These are phyloP conservation scores for Syngnathoides biaculeatus DNA, from an alignment of 2,113 vertebrate genomes.

Conservation along the genomic window DNA sequence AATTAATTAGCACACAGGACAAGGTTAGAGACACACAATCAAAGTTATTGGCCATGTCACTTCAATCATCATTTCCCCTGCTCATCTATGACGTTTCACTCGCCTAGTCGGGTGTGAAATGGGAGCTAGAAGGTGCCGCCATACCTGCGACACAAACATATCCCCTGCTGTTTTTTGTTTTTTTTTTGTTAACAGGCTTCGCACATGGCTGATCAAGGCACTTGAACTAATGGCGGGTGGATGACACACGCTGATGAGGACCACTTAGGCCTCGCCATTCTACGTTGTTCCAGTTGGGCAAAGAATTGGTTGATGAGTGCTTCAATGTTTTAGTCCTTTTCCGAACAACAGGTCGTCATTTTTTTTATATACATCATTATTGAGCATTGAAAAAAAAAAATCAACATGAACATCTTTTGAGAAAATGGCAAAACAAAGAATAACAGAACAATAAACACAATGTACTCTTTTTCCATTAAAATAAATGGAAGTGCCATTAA, in stretches of 20 bases:
- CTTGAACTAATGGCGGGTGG: slow-evolving; percentile 60
- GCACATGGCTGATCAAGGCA: slow-evolving; percentile 68
- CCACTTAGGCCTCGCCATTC: background rate
- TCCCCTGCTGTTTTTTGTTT: slow-evolving; percentile 34
- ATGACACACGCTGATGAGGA: slow-evolving; percentile 30
- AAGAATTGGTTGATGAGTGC: background rate
- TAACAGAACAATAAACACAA: too few species aligned
- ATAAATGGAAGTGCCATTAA: background rate
- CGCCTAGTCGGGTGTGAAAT: slow-evolving; percentile 74
- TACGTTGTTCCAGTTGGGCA: background rate
- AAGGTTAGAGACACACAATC: slow-evolving; percentile 73
- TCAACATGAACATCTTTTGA: background rate
- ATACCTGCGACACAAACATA: slow-evolving; percentile 45
- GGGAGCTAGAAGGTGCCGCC: slow-evolving; percentile 49
- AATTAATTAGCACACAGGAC: slow-evolving; percentile 70
- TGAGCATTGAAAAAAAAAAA: background rate
- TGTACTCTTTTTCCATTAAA: background rate
- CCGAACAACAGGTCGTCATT: background rate
- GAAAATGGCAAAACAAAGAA: background rate
- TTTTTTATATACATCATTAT: background rate
- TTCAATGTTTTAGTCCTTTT: background rate
- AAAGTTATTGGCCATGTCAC: slow-evolving; percentile 74
- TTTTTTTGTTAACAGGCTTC: slow-evolving; percentile 55
- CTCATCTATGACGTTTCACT: slow-evolving; percentile 69
- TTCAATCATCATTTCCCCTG: slow-evolving; percentile 58